Evolutionary conservation across 1,140 invertebrate genomes (phyloP).

Genomic region (Arctopsyche grandis): DNA sequence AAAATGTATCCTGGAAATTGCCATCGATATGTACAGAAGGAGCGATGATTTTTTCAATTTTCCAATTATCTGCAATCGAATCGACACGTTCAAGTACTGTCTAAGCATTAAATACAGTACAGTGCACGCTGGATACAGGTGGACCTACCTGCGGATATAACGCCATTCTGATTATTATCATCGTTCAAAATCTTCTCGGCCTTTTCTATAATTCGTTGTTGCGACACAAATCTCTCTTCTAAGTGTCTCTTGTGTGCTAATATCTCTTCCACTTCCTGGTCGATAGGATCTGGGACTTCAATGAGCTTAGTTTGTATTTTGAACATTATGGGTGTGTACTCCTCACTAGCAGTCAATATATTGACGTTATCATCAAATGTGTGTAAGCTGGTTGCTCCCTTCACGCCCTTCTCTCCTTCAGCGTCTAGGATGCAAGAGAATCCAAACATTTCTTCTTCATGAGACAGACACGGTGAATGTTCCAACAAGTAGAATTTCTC

Average conservation of each 20-base stretch:
- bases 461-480: conserved; percentile 44
- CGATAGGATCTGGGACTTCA: conserved; percentile 35
- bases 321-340: conserved; percentile 49
- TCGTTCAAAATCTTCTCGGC: conserved; percentile 31
- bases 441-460: conserved; percentile 50
- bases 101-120: neutral
- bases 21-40: conserved; percentile 43
- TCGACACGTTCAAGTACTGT: neutral
- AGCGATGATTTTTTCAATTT: conserved; percentile 50
- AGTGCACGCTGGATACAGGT: neutral
- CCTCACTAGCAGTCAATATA: conserved; percentile 50
- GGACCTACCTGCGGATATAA: conserved; percentile 47
- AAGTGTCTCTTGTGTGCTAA: conserved; percentile 31
- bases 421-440: conserved; percentile 51
- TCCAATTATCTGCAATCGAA: conserved; percentile 51
- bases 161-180: conserved; percentile 37
- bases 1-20: conserved; percentile 42
- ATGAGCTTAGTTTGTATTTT: conserved; percentile 48
- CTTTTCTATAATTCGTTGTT: conserved; percentile 41
- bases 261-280: conserved; percentile 43
- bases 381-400: conserved; percentile 39
- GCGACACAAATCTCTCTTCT: conserved; percentile 42
- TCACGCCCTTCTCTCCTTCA: conserved; percentile 47
- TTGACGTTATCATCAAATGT: conserved; percentile 19
- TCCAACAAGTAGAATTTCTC: conserved; percentile 59